Evolutionary conservation across 2,888 invertebrate genomes (phyloP), one percentile per base, ranked within the genome.

Genomic region (Conchocele bisecta): DNA sequence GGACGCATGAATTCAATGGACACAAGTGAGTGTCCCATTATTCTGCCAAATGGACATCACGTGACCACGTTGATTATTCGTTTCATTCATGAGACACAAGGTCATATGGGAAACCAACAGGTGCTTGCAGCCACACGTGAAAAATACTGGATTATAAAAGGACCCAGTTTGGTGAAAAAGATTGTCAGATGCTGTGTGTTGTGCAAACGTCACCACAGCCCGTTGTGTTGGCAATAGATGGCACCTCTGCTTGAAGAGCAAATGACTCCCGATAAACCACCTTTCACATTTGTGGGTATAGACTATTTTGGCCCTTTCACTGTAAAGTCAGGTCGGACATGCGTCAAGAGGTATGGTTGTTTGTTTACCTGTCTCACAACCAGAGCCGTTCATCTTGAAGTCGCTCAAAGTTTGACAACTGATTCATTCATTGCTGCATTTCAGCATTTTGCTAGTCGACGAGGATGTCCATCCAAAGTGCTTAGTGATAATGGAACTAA

Each of bases 401-500:
- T 58, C 7, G 17, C 53, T 2, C 22, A 74, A 26, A 57, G 50
- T n/a, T 22, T 67, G n/a, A 33, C 31, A 20, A 61, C 63, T 9
- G 60, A 64, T 37, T 70, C 70, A 1, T 68, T 75, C 26, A 65
- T 74, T 17, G 28, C 35, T 42, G 69, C 74, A 9, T 41, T 65
- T n/a, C 69, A 64, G 26, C 63, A 67, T 2, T 74, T 77, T 26
- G 24, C 26, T 20, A 54, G 60, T 35, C 57, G 65, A 22, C 44
- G 73, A 56, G 72, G 67, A 9, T 13, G 6, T 17, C 72, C 75
- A 2, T 37, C 48, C 39, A 63, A 67, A 13, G 22, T 67, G 2
- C 56, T 39, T n/a, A 58, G 59, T 33, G 71, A 75, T 13, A 75
- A 68, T 35, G 68, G 71, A 13, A 68, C 65, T 7, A 72, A 64